These are phyloP conservation scores for Agonopterix subpropinquella DNA, from an alignment of 2,888 invertebrate genomes.

Conservation along the genomic window DNA sequence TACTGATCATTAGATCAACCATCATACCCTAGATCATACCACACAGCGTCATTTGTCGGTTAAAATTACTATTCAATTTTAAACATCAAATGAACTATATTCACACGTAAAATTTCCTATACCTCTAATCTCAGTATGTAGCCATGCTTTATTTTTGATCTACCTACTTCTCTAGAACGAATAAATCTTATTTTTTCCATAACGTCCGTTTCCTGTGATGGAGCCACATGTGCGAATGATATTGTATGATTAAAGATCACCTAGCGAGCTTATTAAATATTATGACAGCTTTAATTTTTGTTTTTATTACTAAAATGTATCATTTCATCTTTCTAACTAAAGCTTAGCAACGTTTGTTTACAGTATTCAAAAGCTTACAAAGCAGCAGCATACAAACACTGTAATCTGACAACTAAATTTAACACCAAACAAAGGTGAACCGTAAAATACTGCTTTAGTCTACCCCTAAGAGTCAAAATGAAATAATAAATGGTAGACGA, in stretches of 20 bases:
- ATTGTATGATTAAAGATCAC: slow-evolving; percentile 14
- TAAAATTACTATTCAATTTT: too few species aligned
- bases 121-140: too few species aligned
- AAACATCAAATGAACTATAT: too few species aligned
- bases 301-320: slow-evolving; percentile 9
- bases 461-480: slow-evolving; percentile 28
- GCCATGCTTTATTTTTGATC: slow-evolving; percentile 30
- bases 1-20: too few species aligned
- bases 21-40: too few species aligned
- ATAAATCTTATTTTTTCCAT: slow-evolving; percentile 33
- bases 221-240: slow-evolving; percentile 31
- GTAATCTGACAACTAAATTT: slow-evolving; percentile 28
- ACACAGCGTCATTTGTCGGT: too few species aligned
- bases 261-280: slow-evolving; percentile 19
- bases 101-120: too few species aligned
- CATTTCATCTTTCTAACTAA: neutral
- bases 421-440: slow-evolving; percentile 26
- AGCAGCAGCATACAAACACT: slow-evolving; percentile 22
- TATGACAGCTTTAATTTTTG: slow-evolving; percentile 16
- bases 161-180: slow-evolving; percentile 29
- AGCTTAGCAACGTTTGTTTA: slow-evolving; percentile 18
- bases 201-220: slow-evolving; percentile 24
- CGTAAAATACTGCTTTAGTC: slow-evolving; percentile 24
- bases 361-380: slow-evolving; percentile 20
- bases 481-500: slow-evolving; percentile 47